Conservation (phyloP, 2,888 invertebrate species). For the Clepsis dumicolana region DNA sequence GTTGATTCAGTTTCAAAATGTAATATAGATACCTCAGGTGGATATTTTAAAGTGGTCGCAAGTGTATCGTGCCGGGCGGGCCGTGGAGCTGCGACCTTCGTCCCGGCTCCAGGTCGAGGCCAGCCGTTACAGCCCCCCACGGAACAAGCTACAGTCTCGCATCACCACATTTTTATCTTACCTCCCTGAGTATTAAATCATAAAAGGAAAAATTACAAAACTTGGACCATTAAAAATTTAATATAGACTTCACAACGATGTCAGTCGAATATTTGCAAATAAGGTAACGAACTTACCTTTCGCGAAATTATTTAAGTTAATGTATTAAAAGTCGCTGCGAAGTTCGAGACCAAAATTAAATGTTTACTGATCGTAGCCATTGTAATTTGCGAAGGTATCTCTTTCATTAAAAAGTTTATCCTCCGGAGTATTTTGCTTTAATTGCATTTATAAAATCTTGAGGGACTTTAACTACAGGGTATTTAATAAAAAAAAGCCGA, state of each 20-base stretch:
- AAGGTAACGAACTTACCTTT: constrained; percentile 4
- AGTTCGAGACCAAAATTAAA: constrained; percentile 21
- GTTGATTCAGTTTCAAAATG: too few species aligned
- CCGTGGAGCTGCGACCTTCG: constrained; percentile 7
- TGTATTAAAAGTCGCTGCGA: constrained; percentile 1
- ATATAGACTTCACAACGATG: constrained; percentile 21
- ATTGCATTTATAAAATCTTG: constrained; percentile 1
- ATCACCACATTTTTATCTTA: constrained; percentile 21
- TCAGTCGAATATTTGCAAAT: not conserved
- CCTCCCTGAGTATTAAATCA: constrained; percentile 26
- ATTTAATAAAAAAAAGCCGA: too few species aligned
- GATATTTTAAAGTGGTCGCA: constrained; percentile 33
- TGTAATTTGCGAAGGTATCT: constrained; percentile 16
- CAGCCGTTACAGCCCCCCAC: constrained; percentile 17
- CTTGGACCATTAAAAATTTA: constrained; percentile 35
- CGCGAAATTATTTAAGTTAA: not conserved
- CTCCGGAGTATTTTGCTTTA: constrained; percentile 19
- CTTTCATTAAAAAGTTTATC: constrained; percentile 25
- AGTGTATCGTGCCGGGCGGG: constrained; percentile 4
- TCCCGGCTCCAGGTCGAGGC: constrained; percentile 21
- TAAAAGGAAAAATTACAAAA: constrained; percentile 30
- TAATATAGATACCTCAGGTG: not conserved
- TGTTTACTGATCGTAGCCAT: constrained; percentile 17
- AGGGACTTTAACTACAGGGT: not conserved
- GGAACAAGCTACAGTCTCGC: constrained; percentile 4